These are phyloP conservation scores for Seladonia tumulorum DNA, from an alignment of 2,888 invertebrate species.

Conservation along the genomic window DNA sequence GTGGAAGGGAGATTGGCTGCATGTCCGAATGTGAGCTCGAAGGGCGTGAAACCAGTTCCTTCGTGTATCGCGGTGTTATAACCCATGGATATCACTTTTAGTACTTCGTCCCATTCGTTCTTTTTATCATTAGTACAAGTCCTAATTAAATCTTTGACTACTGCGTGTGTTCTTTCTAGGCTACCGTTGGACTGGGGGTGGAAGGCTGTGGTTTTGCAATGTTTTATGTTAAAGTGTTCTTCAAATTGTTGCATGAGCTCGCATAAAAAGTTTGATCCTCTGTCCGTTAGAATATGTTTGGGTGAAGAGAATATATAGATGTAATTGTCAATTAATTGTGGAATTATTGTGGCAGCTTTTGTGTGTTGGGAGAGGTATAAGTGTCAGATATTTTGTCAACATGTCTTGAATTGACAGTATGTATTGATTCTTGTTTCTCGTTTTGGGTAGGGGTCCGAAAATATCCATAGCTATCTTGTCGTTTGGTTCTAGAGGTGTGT, in stretches of 20 bases:
- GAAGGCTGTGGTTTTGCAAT: no score
- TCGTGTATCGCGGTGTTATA: conserved; percentile 7
- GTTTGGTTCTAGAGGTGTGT: not conserved
- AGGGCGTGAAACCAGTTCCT: not conserved
- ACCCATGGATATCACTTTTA: not conserved
- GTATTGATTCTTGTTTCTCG: not conserved
- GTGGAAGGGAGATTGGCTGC: not conserved
- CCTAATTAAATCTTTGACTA: not conserved
- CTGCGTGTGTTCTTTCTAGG: no score
- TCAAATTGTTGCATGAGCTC: no score
- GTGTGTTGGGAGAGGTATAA: no score
- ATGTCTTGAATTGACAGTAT: not conserved
- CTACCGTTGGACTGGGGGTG: no score
- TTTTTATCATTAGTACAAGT: not conserved
- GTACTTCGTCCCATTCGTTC: conserved; percentile 6
- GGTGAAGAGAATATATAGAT: no score
- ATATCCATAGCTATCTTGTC: not conserved
- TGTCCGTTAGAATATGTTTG: no score
- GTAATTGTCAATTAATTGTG: no score
- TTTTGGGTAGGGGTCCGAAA: not conserved
- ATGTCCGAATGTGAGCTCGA: conserved; percentile 2
- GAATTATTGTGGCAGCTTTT: no score
- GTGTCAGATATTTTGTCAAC: not conserved
- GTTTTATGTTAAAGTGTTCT: no score
- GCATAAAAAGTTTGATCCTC: no score